Evolutionary conservation across 2,888 invertebrate genomes (phyloP).

Genomic region (Magallana nippona): DNA sequence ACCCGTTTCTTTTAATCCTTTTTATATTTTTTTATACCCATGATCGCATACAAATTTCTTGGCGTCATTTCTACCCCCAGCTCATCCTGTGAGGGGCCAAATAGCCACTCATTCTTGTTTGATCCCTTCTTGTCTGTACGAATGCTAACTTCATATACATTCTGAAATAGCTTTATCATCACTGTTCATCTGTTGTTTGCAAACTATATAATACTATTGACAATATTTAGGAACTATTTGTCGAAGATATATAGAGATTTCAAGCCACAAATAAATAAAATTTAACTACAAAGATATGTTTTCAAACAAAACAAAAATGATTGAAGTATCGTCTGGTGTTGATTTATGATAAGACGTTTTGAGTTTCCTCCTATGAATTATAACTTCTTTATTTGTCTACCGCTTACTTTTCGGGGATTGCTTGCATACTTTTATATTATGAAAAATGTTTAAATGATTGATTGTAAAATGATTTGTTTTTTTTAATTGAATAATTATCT

Average conservation of each 20-base stretch:
- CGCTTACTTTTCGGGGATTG: not conserved
- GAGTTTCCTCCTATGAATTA: not conserved
- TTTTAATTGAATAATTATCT: no score
- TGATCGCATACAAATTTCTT: not conserved
- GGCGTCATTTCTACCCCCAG: not conserved
- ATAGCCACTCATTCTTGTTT: not conserved
- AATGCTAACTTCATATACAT: constrained; percentile 6
- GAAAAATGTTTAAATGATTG: no score
- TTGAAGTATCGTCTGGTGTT: not conserved
- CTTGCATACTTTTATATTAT: not conserved
- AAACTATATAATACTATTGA: constrained; percentile 23
- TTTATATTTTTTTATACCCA: not conserved
- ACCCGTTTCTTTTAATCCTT: not conserved
- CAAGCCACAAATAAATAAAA: not conserved
- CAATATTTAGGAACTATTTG: constrained; percentile 32
- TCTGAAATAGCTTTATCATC: not conserved
- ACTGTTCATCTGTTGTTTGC: not conserved
- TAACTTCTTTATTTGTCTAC: not conserved
- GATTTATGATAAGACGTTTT: constrained; percentile 15
- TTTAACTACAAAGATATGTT: constrained; percentile 8
- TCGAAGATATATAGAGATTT: constrained; percentile 16
- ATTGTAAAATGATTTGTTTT: no score
- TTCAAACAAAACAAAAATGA: constrained; percentile 28
- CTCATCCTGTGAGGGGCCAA: not conserved
- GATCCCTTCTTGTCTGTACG: not conserved